Evolutionary conservation across 2,113 vertebrate species (phyloP).

Genomic region (Zapus hudsonius): DNA sequence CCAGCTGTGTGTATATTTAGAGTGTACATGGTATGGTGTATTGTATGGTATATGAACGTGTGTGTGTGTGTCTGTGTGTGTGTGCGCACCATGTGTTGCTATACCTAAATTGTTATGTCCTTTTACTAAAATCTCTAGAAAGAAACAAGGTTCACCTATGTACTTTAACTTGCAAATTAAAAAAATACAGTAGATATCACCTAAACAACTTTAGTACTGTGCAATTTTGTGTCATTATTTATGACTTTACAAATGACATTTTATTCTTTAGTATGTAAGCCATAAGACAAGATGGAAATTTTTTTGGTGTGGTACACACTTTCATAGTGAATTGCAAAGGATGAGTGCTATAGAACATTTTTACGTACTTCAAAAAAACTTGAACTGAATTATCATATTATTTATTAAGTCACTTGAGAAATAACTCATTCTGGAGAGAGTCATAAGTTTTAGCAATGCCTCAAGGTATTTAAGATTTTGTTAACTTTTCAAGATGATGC

Average conservation of each 20-base stretch:
- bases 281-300: background rate
- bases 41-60: too few relatives aligned
- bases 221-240: background rate
- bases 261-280: background rate
- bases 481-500: too few relatives aligned
- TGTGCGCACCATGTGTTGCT: background rate
- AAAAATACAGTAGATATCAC: background rate
- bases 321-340: background rate
- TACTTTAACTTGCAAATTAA: background rate
- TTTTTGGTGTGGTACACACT: background rate
- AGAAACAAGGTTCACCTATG: background rate
- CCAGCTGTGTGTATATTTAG: background rate
- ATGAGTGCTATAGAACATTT: background rate
- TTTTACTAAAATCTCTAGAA: too few relatives aligned
- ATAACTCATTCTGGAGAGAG: background rate
- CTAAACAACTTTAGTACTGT: background rate
- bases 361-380: background rate
- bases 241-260: background rate
- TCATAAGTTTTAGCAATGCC: too few relatives aligned
- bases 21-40: too few relatives aligned
- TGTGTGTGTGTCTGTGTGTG: background rate
- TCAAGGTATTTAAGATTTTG: background rate
- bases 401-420: background rate
- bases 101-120: too few relatives aligned
- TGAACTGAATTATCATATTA: background rate